Base-by-base conservation (phyloP, 2,888 invertebrate species). In the Campoplex capitator region DNA sequence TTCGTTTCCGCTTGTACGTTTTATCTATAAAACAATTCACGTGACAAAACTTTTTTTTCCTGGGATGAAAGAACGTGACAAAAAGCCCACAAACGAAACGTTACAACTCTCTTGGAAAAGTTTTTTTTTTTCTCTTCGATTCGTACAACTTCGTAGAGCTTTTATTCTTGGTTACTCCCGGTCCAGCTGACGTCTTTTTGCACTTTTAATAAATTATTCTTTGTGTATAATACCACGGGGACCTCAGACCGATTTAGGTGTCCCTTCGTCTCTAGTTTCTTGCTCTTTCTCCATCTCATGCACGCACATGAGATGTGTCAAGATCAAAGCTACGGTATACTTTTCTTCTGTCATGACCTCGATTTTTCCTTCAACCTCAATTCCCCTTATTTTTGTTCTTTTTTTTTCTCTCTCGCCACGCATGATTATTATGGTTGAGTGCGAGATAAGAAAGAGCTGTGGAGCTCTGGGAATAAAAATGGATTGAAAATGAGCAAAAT, bases 121-220 rank as follows among this genome's bases (percentile, higher is more conserved):
- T 51, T 51, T 78, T n/a, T 3, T 56, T 54, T 42, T 42, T 42
- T 45, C 32, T 28, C 6, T 7, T 42, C 8, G 38, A 18, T 32
- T 6, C 9, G 32, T 54, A 65, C n/a, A 18, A 32, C n/a, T 3
- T 32, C 4, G 11, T 16, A 35, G 11, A 8, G 58, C 51, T 65
- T 84, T 86, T 77, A 70, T 77, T 58, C 48, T n/a, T 32, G 48
- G 16, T 51, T 56, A 42, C n/a, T 42, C 11, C 48, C n/a, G 54
- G 45, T 67, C 45, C 38, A 62, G 71, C 13, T 67, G 78, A 83
- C 58, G 81, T 80, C 58, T 84, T 83, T 86, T 83, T 80, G 81
- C 51, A 77, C 75, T 84, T 87, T 88, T 87, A 83, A 89, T 87
- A 87, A 88, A 89, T 89, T 88, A 89, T 89, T 79, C 82, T 75